phyloP scores from a whole-genome alignment of 2,888 invertebrate species.

The Caenorhabditis doughertyi region DNA sequence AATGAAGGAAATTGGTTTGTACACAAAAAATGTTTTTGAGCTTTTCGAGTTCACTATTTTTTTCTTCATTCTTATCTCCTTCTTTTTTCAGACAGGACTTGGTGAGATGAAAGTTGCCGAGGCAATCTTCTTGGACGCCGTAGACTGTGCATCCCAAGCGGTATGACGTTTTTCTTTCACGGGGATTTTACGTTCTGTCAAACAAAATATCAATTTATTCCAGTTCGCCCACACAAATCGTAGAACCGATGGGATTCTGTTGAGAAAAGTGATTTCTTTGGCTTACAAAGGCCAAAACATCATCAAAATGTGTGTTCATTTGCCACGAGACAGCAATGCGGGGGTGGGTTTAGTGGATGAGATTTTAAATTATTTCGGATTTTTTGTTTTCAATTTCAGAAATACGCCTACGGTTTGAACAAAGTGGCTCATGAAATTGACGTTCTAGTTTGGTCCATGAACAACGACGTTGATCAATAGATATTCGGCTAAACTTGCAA shows the following conservation, averaged over 20 bases:
- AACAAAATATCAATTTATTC: not conserved
- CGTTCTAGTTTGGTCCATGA: constrained; percentile 7
- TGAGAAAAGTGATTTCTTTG: constrained; percentile 26
- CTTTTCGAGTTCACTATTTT: not conserved
- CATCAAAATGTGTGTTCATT: constrained; percentile 50
- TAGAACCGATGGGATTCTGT: not conserved
- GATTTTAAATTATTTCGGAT: constrained; percentile 9
- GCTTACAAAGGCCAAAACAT: constrained; percentile 52
- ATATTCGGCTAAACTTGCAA: not conserved
- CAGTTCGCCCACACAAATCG: constrained; percentile 5
- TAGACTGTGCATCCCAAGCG: constrained; percentile 23
- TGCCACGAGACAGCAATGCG: constrained; percentile 41
- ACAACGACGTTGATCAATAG: not conserved
- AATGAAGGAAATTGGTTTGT: no score
- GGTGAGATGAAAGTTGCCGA: constrained; percentile 55
- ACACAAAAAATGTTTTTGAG: no score
- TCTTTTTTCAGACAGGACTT: constrained; percentile 41
- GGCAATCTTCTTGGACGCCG: constrained; percentile 31
- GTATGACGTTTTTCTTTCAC: not conserved
- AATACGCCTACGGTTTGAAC: constrained; percentile 26
- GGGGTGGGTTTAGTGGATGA: constrained; percentile 13
- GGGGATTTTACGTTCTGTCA: not conserved
- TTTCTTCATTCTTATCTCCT: not conserved
- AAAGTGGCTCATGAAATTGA: constrained; percentile 30
- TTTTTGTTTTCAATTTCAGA: constrained; percentile 24